These are phyloP conservation scores for Chymomyza amoena DNA, from an alignment of 2,888 invertebrate genomes.

Conservation along the genomic window DNA sequence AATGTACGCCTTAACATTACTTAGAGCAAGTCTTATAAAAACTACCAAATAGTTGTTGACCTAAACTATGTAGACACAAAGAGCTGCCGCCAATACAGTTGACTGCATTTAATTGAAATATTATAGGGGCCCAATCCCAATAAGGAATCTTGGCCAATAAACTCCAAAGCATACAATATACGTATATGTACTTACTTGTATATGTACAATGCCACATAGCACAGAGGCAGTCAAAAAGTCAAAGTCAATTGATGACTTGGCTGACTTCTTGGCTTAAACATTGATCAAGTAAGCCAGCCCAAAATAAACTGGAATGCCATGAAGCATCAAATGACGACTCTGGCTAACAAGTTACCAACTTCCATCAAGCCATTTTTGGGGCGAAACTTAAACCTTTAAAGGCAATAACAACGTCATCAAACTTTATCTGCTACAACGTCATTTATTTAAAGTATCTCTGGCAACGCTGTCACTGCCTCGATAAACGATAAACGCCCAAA, in stretches of 20 bases:
- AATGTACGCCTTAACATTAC: too few relatives aligned
- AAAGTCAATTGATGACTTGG: slow-evolving; percentile 35
- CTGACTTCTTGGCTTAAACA: slow-evolving; percentile 12
- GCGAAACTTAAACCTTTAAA: slow-evolving; percentile 24
- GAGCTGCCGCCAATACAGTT: slow-evolving; percentile 23
- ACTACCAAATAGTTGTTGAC: neutral
- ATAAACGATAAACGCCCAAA: slow-evolving; percentile 19
- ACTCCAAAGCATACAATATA: slow-evolving; percentile 21
- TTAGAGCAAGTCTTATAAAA: neutral
- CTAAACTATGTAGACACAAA: slow-evolving; percentile 42
- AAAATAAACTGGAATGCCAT: slow-evolving; percentile 40
- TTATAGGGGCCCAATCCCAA: neutral
- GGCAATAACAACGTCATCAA: neutral
- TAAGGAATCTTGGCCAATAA: slow-evolving; percentile 43
- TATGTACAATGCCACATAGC: neutral
- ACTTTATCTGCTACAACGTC: slow-evolving; percentile 21
- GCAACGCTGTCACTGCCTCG: slow-evolving; percentile 11
- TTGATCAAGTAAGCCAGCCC: slow-evolving; percentile 21
- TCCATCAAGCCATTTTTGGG: slow-evolving; percentile 25
- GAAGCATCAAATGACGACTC: neutral
- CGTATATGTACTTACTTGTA: too few relatives aligned
- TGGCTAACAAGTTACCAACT: slow-evolving; percentile 15
- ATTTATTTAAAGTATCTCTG: slow-evolving; percentile 43
- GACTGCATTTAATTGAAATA: slow-evolving; percentile 45
- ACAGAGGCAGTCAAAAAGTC: slow-evolving; percentile 1